Base-by-base conservation (phyloP, 2,113 vertebrate genomes). In the Procavia capensis region DNA sequence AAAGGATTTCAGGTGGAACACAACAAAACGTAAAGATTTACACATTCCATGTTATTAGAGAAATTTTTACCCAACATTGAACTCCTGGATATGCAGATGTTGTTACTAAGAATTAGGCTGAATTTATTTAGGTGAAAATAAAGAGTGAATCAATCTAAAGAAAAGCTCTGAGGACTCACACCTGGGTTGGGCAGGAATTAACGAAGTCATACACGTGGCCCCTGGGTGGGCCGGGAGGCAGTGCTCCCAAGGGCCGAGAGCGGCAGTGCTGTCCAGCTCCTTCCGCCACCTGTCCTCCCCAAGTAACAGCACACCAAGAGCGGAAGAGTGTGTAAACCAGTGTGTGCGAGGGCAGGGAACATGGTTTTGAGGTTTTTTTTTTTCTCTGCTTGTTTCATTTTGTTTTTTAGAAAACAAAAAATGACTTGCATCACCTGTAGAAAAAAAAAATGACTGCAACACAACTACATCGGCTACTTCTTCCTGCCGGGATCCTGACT, bases 91-190 rank as follows among this genome's bases (percentile, higher is more conserved):
- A 43, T 0, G 4, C n/a, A 82, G 47, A 66, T 78, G 20, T 50
- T 85, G 80, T 19, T 90, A 47, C 68, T 59, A 34, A n/a, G 36
- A 61, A 89, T 41, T 7, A 61, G 29, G 66, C 24, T 93, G 34
- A 25, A 70, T 95, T 81, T 29, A 87, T 63, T 90, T 76, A 85
- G 24, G 34, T 50, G 45, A 79, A 81, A 95, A 68, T 41, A 88
- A 82, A 84, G 80, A 59, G 47, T 41, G 41, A 50, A 19, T 86
- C 1, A 2, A 34, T 70, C 76, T 75, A 63, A 61, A 79, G 74
- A 74, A 63, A 66, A 74, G 19, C 6, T 27, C 5, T 19, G 72
- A 68, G 57, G 43, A n/a, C 76, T 39, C 79, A 64, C 0, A 68
- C 9, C 79, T 54, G 31, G 17, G 19, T 3, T 22, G 57, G 63